Percentiles rank a stretch among this genome's conserved stretches.
Evolutionary conservation across 2,113 vertebrate genomes (phyloP).

Genomic region (Cromileptes altivelis): DNA sequence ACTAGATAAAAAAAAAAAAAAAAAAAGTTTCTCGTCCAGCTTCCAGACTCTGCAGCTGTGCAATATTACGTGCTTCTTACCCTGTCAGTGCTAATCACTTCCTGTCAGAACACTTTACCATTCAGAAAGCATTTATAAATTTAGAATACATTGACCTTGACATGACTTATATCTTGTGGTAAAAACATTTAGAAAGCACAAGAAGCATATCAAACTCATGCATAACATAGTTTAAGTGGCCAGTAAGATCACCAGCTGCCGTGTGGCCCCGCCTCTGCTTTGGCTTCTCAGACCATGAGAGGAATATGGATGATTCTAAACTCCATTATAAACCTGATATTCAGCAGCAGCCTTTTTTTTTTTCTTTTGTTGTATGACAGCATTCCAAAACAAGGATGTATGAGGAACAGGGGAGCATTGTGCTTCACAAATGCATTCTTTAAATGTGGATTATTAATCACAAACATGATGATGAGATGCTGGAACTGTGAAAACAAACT

Average conservation of each 20-base stretch:
- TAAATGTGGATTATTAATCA: too few species aligned
- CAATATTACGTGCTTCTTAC: not conserved
- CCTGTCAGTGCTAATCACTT: not conserved
- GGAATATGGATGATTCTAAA: not conserved
- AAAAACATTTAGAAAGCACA: not conserved
- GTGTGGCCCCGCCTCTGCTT: not conserved
- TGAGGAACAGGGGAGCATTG: too few species aligned
- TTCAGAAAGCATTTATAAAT: constrained; percentile 8
- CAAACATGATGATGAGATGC: too few species aligned
- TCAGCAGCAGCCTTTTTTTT: not conserved
- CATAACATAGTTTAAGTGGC: not conserved
- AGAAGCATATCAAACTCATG: too few species aligned
- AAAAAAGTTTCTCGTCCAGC: not conserved
- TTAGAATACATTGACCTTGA: not conserved
- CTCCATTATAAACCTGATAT: not conserved
- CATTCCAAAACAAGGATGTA: too few species aligned
- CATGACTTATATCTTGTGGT: not conserved
- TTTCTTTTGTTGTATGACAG: too few species aligned
- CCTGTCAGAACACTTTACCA: not conserved
- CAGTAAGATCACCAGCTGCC: not conserved
- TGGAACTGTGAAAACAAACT: too few species aligned
- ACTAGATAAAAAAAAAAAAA: not conserved
- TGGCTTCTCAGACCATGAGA: not conserved
- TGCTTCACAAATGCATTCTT: too few species aligned
- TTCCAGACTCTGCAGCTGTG: constrained; percentile 23